Percentiles rank a stretch among this genome's conserved stretches.
phyloP scores from a whole-genome alignment of 2,888 invertebrate genomes.

The Tanypteryx hageni region DNA sequence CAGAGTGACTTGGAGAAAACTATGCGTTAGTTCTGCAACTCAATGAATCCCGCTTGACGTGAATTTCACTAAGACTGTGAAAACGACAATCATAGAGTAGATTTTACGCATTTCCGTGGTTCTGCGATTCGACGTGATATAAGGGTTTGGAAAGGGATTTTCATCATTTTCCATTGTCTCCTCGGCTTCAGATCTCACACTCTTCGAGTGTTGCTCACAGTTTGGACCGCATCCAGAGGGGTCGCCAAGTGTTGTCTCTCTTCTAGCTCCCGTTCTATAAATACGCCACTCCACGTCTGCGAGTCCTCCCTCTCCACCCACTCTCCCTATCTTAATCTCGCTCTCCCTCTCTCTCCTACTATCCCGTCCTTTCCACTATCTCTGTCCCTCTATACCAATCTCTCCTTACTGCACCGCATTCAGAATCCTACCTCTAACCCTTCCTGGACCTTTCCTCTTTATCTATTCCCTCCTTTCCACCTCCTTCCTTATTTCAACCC shows the following conservation, averaged over 20 bases:
- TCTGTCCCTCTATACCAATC: not conserved
- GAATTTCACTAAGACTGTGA: too few relatives aligned
- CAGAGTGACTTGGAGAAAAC: not conserved
- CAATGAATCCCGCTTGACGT: too few relatives aligned
- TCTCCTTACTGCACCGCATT: not conserved
- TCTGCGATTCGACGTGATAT: not conserved
- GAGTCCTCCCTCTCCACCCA: conserved; percentile 13
- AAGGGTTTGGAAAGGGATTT: not conserved
- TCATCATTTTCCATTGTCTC: conserved; percentile 5
- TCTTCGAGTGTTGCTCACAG: not conserved
- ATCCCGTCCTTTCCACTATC: not conserved
- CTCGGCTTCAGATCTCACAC: not conserved
- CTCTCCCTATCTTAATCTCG: not conserved
- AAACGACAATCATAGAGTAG: not conserved
- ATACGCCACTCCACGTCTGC: conserved; percentile 27
- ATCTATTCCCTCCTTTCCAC: not conserved
- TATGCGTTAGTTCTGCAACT: too few relatives aligned
- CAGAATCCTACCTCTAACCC: not conserved
- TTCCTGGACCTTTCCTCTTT: not conserved
- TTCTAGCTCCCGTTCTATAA: conserved; percentile 39
- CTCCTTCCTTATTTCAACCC: not conserved
- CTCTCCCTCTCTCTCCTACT: not conserved
- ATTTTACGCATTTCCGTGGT: not conserved
- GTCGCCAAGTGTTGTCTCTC: conserved; percentile 28
- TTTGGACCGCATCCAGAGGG: not conserved